A percentile compares a stretch with the other conserved stretches of the same genome.
These are phyloP conservation scores for Lingula anatina DNA, from an alignment of 2,888 invertebrate species.

Conservation along the genomic window DNA sequence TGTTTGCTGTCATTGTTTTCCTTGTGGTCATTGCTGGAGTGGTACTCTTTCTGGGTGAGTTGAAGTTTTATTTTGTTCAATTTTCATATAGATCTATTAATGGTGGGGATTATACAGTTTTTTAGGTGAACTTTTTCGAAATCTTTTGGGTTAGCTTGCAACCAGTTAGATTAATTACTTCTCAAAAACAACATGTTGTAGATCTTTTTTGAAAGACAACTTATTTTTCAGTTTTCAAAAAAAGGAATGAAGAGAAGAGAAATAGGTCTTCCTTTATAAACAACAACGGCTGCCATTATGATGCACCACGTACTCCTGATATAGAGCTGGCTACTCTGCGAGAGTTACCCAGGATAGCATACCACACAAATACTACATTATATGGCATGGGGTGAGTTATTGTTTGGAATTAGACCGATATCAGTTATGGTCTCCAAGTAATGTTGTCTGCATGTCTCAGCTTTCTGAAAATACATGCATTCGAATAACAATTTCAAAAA, in stretches of 20 bases:
- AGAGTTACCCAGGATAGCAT: constrained; percentile 69
- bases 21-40: constrained; percentile 14
- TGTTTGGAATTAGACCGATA: background rate
- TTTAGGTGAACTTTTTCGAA: too few species aligned
- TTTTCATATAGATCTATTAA: too few species aligned
- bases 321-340: constrained; percentile 81
- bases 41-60: constrained; percentile 22
- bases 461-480: too few species aligned
- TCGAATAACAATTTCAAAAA: too few species aligned
- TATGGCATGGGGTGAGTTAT: constrained; percentile 60
- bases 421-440: background rate
- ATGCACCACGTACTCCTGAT: constrained; percentile 55
- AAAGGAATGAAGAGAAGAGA: constrained; percentile 18
- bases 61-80: background rate
- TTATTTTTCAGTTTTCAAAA: too few species aligned
- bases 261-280: constrained; percentile 25
- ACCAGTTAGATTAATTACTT: too few species aligned
- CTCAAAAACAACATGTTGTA: too few species aligned
- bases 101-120: too few species aligned
- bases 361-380: constrained; percentile 78
- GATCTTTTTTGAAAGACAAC: too few species aligned
- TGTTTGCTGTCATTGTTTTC: constrained; percentile 13
- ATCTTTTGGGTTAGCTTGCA: too few species aligned
- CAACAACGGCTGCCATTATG: too few species aligned
- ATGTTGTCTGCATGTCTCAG: background rate